Evolutionary conservation across 1,140 invertebrate species (phyloP).

Genomic region (Bombus breviceps): DNA sequence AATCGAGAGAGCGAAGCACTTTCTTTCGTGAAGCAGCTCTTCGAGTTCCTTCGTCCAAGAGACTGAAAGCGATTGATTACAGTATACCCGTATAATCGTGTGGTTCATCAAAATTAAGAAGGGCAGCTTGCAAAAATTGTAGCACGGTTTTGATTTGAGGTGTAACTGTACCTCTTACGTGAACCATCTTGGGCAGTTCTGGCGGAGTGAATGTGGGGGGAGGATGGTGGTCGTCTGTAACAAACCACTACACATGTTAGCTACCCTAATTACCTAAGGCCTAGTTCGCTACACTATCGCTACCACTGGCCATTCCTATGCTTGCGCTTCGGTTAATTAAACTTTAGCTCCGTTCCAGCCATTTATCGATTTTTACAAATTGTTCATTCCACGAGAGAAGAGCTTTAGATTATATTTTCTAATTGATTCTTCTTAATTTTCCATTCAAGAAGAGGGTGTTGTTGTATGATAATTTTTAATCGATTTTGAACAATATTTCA

Average conservation of each 20-base stretch:
- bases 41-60: constrained; percentile 11
- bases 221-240: constrained; percentile 97
- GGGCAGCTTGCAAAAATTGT: constrained; percentile 79
- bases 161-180: constrained; percentile 93
- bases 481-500: too few relatives aligned
- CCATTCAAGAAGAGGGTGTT: too few relatives aligned
- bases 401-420: too few relatives aligned
- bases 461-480: too few relatives aligned
- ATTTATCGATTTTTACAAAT: neutral
- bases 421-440: too few relatives aligned
- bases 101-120: constrained; percentile 71
- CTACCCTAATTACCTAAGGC: constrained; percentile 79
- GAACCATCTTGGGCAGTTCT: constrained; percentile 98
- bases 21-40: constrained; percentile 32
- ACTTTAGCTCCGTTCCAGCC: constrained; percentile 55
- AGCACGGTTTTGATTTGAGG: constrained; percentile 80
- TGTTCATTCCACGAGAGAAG: neutral
- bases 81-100: constrained; percentile 48
- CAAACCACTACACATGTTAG: constrained; percentile 87
- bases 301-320: constrained; percentile 50
- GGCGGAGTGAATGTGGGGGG: constrained; percentile 97
- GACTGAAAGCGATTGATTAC: constrained; percentile 47
- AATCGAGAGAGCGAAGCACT: constrained; percentile 33
- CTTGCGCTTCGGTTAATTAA: constrained; percentile 36
- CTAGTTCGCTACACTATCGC: constrained; percentile 66